Evolutionary conservation across 2,797 vertebrate species (phyloP).

Genomic region (Thaleichthys pacificus): DNA sequence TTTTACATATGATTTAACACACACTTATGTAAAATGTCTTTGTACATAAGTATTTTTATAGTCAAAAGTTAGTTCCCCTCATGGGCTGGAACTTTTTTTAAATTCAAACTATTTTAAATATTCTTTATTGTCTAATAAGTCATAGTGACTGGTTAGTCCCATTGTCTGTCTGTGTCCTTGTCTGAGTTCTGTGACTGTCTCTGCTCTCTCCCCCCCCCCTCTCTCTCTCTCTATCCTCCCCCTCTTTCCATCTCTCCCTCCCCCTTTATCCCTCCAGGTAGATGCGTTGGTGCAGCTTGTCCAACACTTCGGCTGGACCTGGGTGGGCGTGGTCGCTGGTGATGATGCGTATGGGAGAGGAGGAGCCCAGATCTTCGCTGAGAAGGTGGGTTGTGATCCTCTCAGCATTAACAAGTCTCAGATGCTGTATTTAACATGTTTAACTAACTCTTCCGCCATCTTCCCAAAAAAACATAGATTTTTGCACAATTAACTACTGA

Average conservation of each 20-base stretch:
- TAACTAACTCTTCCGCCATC: neutral
- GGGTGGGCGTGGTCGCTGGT: constrained; percentile 78
- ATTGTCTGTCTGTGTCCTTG: neutral
- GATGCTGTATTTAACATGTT: neutral
- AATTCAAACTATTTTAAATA: no score
- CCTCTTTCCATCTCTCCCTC: no score
- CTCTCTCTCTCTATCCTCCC: neutral
- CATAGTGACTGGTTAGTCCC: neutral
- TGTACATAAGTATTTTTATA: no score
- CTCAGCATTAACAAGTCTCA: neutral
- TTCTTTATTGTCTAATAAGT: neutral
- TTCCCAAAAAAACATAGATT: neutral
- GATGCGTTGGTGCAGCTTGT: constrained; percentile 77
- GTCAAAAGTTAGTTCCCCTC: no score
- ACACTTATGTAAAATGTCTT: no score
- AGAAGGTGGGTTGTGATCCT: constrained; percentile 55
- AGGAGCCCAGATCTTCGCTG: constrained; percentile 75
- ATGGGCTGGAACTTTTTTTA: neutral
- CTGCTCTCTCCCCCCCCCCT: neutral
- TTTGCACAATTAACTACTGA: neutral
- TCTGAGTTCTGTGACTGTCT: neutral
- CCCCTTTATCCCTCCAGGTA: constrained; percentile 48
- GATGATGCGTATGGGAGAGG: constrained; percentile 78
- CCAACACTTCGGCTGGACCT: constrained; percentile 78
- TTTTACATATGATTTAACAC: no score